Conservation (phyloP, 1,140 invertebrate species). For the Brachionus paranguensis region DNA sequence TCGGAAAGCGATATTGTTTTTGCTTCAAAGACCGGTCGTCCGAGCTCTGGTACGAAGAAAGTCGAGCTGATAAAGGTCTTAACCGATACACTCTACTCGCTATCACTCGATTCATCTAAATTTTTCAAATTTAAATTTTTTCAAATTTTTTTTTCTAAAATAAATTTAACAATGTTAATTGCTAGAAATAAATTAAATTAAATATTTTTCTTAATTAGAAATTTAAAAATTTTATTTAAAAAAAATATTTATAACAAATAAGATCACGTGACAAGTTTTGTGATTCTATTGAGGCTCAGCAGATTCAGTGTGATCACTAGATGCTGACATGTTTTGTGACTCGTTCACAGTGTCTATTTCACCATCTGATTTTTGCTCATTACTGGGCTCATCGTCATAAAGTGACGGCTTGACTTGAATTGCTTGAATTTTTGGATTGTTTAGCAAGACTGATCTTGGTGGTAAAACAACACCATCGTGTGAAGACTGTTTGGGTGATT, state of each 20-base stretch:
- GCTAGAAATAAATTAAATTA: background rate
- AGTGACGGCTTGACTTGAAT: background rate
- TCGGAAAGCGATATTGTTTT: constrained; percentile 31
- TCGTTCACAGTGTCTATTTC: background rate
- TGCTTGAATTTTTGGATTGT: background rate
- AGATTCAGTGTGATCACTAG: background rate
- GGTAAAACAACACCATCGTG: background rate
- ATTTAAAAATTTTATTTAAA: background rate
- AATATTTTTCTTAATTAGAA: background rate
- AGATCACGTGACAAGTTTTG: background rate
- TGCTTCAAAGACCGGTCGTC: background rate
- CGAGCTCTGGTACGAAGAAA: background rate
- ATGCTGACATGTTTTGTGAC: background rate
- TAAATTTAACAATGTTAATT: background rate
- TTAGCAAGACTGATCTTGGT: background rate
- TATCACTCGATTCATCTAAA: background rate
- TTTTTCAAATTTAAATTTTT: background rate
- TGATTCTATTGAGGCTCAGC: background rate
- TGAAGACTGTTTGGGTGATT: background rate
- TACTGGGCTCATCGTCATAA: background rate
- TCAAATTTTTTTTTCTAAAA: background rate
- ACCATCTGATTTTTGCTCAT: background rate
- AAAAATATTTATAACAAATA: background rate
- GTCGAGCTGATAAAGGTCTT: background rate
- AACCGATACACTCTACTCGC: background rate